A percentile compares a stretch with the other conserved stretches of the same genome.
These are phyloP conservation scores for Ptychochromis oligacanthus DNA, from an alignment of 2,113 vertebrate species.

Conservation along the genomic window DNA sequence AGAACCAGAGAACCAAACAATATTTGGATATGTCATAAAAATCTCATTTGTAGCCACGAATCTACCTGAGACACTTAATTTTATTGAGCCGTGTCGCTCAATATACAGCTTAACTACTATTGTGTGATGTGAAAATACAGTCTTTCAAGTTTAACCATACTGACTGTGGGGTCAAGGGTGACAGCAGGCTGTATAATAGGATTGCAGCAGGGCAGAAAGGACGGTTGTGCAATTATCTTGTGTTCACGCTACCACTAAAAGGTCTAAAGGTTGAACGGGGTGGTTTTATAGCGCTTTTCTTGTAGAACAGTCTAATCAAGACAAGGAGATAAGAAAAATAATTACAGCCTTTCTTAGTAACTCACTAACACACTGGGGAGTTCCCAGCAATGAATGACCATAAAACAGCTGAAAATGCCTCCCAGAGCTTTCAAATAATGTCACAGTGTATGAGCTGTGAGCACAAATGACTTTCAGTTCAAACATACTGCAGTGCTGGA, in stretches of 20 bases:
- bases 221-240: conserved; percentile 42
- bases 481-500: not conserved
- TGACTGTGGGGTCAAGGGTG: conserved; percentile 40
- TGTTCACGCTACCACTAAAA: conserved; percentile 29
- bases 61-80: not conserved
- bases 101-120: conserved; percentile 4
- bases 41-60: not conserved
- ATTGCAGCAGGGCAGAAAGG: conserved; percentile 39
- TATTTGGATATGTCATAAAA: not conserved
- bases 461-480: not conserved
- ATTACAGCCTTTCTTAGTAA: conserved; percentile 20
- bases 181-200: conserved; percentile 37
- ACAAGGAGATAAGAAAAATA: conserved; percentile 49
- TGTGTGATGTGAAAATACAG: conserved; percentile 12
- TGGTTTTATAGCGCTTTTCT: conserved; percentile 48
- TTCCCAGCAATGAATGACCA: not conserved
- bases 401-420: too few relatives aligned
- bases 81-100: not conserved
- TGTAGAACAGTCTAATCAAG: conserved; percentile 40
- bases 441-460: not conserved
- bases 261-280: conserved; percentile 71
- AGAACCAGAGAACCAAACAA: not conserved
- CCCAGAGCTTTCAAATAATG: not conserved
- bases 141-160: not conserved
- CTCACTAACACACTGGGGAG: conserved; percentile 4